These are phyloP conservation scores for Drosophila sordidula DNA, from an alignment of 2,888 invertebrate genomes.

Conservation along the genomic window DNA sequence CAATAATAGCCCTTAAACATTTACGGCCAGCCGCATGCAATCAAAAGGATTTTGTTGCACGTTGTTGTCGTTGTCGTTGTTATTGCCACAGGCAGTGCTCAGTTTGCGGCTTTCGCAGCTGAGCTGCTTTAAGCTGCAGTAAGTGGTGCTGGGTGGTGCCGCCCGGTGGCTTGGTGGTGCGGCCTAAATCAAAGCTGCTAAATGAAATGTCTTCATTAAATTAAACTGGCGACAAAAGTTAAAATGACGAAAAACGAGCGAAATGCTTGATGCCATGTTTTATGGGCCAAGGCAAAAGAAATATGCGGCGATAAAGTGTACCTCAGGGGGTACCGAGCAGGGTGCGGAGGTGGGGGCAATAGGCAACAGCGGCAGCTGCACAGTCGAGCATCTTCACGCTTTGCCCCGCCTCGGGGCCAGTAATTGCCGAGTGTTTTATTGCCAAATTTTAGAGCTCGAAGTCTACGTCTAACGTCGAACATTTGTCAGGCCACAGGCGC, in stretches of 20 bases:
- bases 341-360: background rate
- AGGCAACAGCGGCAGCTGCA: conserved; percentile 17
- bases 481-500: conserved; percentile 67
- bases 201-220: conserved; percentile 75
- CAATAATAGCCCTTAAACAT: conserved; percentile 67
- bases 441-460: conserved; percentile 76
- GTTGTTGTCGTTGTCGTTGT: conserved; percentile 4
- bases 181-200: conserved; percentile 59
- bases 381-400: conserved; percentile 9
- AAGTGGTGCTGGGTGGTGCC: background rate
- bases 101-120: conserved; percentile 35
- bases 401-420: conserved; percentile 43
- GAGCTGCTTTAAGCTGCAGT: conserved; percentile 29
- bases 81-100: conserved; percentile 18
- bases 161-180: background rate
- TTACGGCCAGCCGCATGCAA: conserved; percentile 55
- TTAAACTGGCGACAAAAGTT: conserved; percentile 65
- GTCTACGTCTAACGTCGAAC: conserved; percentile 76
- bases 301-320: conserved; percentile 56
- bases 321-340: conserved; percentile 3
- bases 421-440: conserved; percentile 79
- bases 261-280: conserved; percentile 58
- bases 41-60: conserved; percentile 50
- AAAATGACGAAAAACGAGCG: conserved; percentile 65
- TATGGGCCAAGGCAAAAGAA: conserved; percentile 61